Percentiles rank a stretch among this genome's conserved stretches.
phyloP scores from a whole-genome alignment of 2,888 invertebrate genomes.

The Xanthostigma xanthostigma region DNA sequence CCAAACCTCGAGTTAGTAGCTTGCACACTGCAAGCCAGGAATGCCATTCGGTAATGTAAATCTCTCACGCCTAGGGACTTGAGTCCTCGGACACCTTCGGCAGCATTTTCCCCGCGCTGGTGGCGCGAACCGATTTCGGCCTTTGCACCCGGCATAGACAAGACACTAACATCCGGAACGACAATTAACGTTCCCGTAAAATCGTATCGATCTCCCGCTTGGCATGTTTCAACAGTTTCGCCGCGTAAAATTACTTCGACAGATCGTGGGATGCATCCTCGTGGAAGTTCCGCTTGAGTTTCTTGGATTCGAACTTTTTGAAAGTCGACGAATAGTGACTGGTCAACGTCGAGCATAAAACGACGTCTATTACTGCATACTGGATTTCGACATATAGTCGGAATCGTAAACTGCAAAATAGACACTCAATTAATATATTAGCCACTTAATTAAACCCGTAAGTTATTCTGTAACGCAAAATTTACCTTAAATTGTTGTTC shows the following conservation, averaged over 20 bases:
- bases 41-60: conserved; percentile 76
- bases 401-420: conserved; percentile 66
- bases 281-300: conserved; percentile 89
- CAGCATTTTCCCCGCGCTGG: conserved; percentile 53
- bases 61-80: conserved; percentile 78
- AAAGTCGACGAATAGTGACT: conserved; percentile 92
- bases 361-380: conserved; percentile 84
- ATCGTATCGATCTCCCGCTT: conserved; percentile 73
- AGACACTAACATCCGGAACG: conserved; percentile 85
- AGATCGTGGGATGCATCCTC: conserved; percentile 92
- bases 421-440: neutral
- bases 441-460: neutral
- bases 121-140: conserved; percentile 68
- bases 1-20: conserved; percentile 80
- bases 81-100: conserved; percentile 68
- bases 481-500: conserved; percentile 94
- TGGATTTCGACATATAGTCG: conserved; percentile 91
- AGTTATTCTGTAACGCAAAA: neutral
- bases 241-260: conserved; percentile 89
- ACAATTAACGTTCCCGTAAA: conserved; percentile 94
- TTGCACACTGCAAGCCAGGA: conserved; percentile 84
- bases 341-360: conserved; percentile 84
- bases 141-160: conserved; percentile 74
- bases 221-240: conserved; percentile 91
- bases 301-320: conserved; percentile 97